Evolutionary conservation across 2,797 vertebrate genomes (phyloP).

Genomic region (Mus caroli): DNA sequence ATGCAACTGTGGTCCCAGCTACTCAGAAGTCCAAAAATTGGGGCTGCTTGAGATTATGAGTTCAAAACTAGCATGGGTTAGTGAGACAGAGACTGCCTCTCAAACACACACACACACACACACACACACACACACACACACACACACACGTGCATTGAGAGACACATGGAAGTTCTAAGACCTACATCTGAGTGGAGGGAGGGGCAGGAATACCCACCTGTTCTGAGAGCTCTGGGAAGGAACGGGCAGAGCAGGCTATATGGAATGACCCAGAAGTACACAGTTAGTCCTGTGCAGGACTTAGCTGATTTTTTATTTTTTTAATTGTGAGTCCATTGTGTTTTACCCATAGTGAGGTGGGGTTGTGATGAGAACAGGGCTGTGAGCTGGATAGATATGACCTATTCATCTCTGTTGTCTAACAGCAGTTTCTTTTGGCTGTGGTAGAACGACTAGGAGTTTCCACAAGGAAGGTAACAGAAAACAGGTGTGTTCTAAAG

Average conservation of each 20-base stretch:
- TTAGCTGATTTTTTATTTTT: background rate
- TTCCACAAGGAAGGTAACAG: background rate
- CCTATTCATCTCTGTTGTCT: accelerated
- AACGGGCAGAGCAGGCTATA: background rate
- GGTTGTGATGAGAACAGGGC: accelerated
- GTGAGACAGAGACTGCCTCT: background rate
- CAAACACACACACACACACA: background rate
- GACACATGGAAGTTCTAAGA: background rate
- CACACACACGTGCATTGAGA: too few species aligned
- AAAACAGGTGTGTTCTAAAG: background rate
- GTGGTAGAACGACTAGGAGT: background rate
- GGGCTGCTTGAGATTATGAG: background rate
- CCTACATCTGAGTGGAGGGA: accelerated
- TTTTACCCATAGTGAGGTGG: background rate
- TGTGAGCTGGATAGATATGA: background rate
- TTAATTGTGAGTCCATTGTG: background rate
- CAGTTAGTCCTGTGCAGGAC: background rate
- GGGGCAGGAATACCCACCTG: accelerated
- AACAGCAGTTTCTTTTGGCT: accelerated
- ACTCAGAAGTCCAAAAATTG: background rate
- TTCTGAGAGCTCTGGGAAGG: background rate
- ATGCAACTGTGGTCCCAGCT: background rate
- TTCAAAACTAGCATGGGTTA: background rate
- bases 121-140: background rate
- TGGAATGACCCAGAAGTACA: background rate